A percentile compares a stretch with the other conserved stretches of the same genome.
Evolutionary conservation across 2,797 vertebrate genomes (phyloP).

Genomic region (Gila robusta): DNA sequence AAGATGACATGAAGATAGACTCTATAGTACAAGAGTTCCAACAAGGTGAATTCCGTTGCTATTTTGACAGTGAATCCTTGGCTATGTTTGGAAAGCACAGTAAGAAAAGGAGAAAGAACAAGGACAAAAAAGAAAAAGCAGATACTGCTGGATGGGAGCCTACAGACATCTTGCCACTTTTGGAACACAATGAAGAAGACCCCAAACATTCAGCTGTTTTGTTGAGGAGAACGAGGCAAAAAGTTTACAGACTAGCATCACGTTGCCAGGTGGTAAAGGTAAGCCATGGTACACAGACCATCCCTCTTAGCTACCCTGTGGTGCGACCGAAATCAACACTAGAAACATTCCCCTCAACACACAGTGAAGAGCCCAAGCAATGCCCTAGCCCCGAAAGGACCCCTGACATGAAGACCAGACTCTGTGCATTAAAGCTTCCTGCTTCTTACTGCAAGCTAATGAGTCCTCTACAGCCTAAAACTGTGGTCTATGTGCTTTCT

Average conservation of each 20-base stretch:
- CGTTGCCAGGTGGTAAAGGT: constrained; percentile 86
- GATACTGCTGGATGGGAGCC: constrained; percentile 50
- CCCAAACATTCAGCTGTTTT: constrained; percentile 62
- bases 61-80: constrained; percentile 86
- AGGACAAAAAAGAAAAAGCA: constrained; percentile 34
- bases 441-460: constrained; percentile 80
- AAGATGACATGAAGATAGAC: constrained; percentile 88
- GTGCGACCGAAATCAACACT: constrained; percentile 74
- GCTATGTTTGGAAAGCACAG: constrained; percentile 71
- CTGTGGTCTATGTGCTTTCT: constrained; percentile 86
- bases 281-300: constrained; percentile 88
- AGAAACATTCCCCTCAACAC: constrained; percentile 62
- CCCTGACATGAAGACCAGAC: constrained; percentile 76
- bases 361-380: constrained; percentile 55
- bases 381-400: constrained; percentile 76
- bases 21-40: constrained; percentile 86
- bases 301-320: constrained; percentile 75
- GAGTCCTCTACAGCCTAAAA: constrained; percentile 85
- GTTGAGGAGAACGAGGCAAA: constrained; percentile 48
- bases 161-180: constrained; percentile 70
- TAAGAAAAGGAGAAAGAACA: constrained; percentile 68
- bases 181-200: constrained; percentile 71
- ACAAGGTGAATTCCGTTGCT: constrained; percentile 83
- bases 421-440: constrained; percentile 81
- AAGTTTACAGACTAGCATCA: constrained; percentile 56